Conservation (phyloP, 2,113 vertebrate genomes). For the Porphyrio hochstetteri region DNA sequence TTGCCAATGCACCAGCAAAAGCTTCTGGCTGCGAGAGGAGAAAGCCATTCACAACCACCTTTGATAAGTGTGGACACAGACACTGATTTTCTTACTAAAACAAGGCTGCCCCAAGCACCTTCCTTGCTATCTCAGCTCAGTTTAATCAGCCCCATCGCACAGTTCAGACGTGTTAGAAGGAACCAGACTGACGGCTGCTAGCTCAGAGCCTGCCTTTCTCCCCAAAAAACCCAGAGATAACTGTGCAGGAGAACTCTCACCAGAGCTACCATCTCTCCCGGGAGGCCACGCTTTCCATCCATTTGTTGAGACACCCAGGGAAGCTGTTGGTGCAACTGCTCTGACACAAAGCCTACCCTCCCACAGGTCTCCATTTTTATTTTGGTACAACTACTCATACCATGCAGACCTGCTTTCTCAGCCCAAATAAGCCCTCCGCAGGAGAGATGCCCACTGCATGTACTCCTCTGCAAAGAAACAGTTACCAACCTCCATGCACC, state of each 20-base stretch:
- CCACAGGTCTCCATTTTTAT: not conserved
- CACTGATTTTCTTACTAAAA: not conserved
- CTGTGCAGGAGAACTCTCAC: not conserved
- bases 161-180: not conserved
- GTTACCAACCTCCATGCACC: not conserved
- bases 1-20: rapidly evolving
- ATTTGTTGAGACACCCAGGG: not conserved
- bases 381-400: not conserved
- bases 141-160: not conserved
- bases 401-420: not conserved
- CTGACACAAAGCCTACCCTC: not conserved
- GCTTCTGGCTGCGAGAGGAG: not conserved
- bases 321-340: not conserved
- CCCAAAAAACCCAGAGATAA: not conserved
- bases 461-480: not conserved
- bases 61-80: rapidly evolving
- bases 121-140: not conserved
- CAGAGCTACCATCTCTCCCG: not conserved
- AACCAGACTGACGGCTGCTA: rapidly evolving
- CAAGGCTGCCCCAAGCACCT: not conserved
- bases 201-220: not conserved
- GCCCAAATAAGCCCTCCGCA: not conserved
- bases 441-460: not conserved
- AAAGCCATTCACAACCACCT: not conserved
- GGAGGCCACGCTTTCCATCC: not conserved